Evolutionary conservation across 2,113 vertebrate genomes (phyloP).

Genomic region (Shinisaurus crocodilurus): DNA sequence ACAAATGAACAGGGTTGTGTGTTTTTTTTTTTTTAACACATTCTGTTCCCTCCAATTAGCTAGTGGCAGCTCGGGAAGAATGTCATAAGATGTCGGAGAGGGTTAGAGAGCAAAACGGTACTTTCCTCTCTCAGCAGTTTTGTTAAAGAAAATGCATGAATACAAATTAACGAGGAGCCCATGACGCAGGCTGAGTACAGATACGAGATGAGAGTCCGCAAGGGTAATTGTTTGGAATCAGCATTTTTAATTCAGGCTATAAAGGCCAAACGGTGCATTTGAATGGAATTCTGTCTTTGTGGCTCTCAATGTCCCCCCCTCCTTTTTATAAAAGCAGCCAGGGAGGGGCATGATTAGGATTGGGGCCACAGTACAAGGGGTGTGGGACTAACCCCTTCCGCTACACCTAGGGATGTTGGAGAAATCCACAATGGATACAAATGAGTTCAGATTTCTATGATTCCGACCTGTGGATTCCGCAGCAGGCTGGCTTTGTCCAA

Average conservation of each 20-base stretch:
- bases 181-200: conserved; percentile 5
- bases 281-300: neutral
- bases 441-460: no score
- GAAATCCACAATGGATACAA: no score
- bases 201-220: neutral
- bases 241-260: neutral
- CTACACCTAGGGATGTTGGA: neutral
- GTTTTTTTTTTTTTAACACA: conserved; percentile 34
- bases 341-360: neutral
- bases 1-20: conserved; percentile 68
- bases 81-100: conserved; percentile 11
- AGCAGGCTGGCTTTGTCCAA: no score
- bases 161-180: conserved; percentile 33
- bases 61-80: neutral
- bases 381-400: neutral
- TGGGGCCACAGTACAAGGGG: neutral
- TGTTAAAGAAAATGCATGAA: conserved; percentile 39
- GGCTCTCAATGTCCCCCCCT: no score
- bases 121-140: neutral
- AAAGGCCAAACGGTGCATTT: neutral
- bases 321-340: neutral
- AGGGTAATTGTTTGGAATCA: neutral
- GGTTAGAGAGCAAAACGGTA: conserved; percentile 16
- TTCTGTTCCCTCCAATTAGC: conserved; percentile 46
- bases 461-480: no score